Evolutionary conservation across 2,113 vertebrate species (phyloP), one percentile per base, ranked within the genome.

Genomic region (Dipodomys stephensi): DNA sequence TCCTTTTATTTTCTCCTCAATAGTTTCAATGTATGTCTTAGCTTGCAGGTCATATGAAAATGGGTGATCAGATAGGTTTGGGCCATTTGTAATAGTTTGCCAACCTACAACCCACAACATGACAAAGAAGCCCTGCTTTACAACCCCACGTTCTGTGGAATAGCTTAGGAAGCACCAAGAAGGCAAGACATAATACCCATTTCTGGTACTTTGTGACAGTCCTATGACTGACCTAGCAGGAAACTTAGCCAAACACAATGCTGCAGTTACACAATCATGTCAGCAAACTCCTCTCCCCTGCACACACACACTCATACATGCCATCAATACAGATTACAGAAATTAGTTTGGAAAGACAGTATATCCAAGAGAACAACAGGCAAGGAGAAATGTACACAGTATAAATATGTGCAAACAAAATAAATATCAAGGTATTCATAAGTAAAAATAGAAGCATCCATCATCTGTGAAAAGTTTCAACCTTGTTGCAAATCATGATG

Each of bases 11-110:
- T 76, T 46, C 69, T 53, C 65, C 25, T n/a, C 27, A 88, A 18
- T 4, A 67, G 76, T 53, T 72, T 77, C 67, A 94, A 84, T 83
- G 30, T 87, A 91, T 57, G 71, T 86, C 22, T 87, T 83, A 72
- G 68, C 67, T 88, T 81, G 15, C 9, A 92, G 49, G 30, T 27
- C 76, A 79, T 88, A 53, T 44, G 83, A 85, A 95, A 81, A 79
- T 27, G 88, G 32, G 67, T 83, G 27, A 30, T 57, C 49, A 83
- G 60, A 18, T 25, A 91, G 87, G 27, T 74, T 39, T 69, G 68
- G n/a, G 23, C 11, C 6, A 32, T 6, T 7, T 32, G 25, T 77
- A 13, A 27, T 8, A 60, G 67, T 67, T 67, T 87, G 49, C 53
- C 46, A 82, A 46, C 3, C 30, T 62, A 1, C 0, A 35, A 10